A percentile compares a stretch with the other conserved stretches of the same genome.
Conservation (phyloP, 2,797 vertebrate species). For the Bradypus variegatus region DNA sequence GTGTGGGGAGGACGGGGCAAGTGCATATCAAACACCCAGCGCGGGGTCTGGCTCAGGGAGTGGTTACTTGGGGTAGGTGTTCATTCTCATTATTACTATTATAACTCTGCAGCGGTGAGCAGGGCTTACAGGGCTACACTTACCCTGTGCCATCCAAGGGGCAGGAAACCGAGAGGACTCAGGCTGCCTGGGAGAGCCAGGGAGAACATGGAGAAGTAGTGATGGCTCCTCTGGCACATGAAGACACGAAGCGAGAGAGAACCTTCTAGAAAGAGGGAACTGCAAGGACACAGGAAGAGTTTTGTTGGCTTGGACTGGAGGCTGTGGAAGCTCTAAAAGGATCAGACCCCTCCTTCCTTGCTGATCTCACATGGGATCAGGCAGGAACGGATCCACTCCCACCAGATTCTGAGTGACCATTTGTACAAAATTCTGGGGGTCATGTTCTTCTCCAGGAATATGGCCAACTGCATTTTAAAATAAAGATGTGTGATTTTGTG, state of each 20-base stretch:
- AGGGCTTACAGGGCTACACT: rapidly evolving
- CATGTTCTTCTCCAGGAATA: rapidly evolving
- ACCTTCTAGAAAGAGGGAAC: too few relatives aligned
- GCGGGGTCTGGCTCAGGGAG: too few relatives aligned
- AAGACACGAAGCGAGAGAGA: neutral
- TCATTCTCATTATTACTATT: too few relatives aligned
- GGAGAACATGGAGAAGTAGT: neutral
- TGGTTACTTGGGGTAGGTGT: too few relatives aligned
- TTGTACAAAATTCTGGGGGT: rapidly evolving
- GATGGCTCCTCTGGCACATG: rapidly evolving
- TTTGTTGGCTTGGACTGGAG: neutral
- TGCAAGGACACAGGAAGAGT: rapidly evolving
- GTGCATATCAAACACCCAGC: too few relatives aligned
- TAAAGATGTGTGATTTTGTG: neutral
- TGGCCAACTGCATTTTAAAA: neutral
- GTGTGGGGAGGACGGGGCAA: too few relatives aligned
- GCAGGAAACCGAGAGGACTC: neutral
- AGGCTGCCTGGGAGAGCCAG: neutral
- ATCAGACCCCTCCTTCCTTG: neutral
- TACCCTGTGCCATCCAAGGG: rapidly evolving
- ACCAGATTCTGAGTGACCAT: rapidly evolving
- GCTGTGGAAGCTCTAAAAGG: neutral
- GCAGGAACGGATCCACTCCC: rapidly evolving
- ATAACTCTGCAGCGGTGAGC: neutral
- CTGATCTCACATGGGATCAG: rapidly evolving